Evolutionary conservation across 2,797 vertebrate species (phyloP).

Genomic region (Sebastes steindachneri): DNA sequence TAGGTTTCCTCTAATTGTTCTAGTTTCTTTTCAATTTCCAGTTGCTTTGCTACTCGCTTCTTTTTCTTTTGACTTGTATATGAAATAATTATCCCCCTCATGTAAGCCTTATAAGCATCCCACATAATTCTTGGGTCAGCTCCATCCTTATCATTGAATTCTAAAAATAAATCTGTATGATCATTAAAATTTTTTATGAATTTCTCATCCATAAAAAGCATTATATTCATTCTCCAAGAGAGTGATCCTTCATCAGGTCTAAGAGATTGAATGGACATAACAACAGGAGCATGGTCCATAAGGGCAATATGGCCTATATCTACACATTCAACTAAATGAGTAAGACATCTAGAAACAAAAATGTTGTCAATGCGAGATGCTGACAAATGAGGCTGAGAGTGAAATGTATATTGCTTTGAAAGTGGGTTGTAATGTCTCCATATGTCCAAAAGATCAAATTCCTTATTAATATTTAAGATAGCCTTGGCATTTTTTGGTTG

Average conservation of each 20-base stretch:
- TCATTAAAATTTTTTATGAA: background rate
- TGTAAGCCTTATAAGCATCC: background rate
- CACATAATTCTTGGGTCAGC: background rate
- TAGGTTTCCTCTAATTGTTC: background rate
- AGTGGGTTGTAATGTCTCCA: too few species aligned
- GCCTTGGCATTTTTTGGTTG: background rate
- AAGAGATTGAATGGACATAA: background rate
- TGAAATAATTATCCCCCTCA: background rate
- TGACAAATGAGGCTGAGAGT: too few species aligned
- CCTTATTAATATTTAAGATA: background rate
- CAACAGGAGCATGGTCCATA: background rate
- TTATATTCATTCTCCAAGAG: background rate
- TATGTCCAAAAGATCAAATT: background rate
- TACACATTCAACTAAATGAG: background rate
- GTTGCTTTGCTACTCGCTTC: background rate
- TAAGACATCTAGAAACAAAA: too few species aligned
- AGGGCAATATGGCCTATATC: background rate
- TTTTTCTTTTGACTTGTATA: background rate
- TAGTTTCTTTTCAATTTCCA: background rate
- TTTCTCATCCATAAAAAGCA: background rate
- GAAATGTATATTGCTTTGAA: too few species aligned
- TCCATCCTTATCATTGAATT: background rate
- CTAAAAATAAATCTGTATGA: background rate
- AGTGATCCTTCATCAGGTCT: too few species aligned
- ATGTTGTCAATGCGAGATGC: too few species aligned